Evolutionary conservation across 2,113 vertebrate genomes (phyloP).

Genomic region (Pollimyrus isidori): DNA sequence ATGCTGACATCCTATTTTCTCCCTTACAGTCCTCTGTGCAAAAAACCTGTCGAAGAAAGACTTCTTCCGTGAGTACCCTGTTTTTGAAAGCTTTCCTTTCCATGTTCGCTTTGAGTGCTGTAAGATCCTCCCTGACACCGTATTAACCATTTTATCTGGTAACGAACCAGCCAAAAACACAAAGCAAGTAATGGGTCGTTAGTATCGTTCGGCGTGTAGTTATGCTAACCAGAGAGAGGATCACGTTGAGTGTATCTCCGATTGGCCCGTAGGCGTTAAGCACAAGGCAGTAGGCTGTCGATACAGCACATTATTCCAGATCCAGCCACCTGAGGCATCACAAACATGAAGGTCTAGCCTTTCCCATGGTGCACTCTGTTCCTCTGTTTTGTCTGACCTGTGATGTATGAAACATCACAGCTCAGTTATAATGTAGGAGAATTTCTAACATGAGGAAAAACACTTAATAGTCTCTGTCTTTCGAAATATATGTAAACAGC

Average conservation of each 20-base stretch:
- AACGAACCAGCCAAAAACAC: not conserved
- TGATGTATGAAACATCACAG: not conserved
- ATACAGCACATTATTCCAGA: not conserved
- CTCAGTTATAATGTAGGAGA: not conserved
- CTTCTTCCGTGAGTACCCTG: conserved; percentile 86
- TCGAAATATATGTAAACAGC: not conserved
- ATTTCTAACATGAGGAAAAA: not conserved
- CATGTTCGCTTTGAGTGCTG: conserved; percentile 21
- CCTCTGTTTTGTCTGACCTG: not conserved
- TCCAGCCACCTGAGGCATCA: not conserved
- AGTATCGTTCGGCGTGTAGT: not conserved
- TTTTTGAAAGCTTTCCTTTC: conserved; percentile 41
- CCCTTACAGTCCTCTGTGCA: conserved; percentile 84
- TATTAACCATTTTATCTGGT: not conserved
- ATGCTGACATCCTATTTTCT: conserved; percentile 32
- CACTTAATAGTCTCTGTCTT: not conserved
- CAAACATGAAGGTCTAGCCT: not conserved
- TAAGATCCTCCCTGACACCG: conserved; percentile 23
- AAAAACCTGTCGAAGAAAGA: conserved; percentile 99
- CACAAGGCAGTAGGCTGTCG: not conserved
- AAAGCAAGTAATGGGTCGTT: not conserved
- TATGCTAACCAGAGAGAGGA: not conserved
- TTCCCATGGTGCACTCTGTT: not conserved
- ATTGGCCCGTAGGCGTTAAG: not conserved
- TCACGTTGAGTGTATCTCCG: not conserved